Conservation (phyloP, 2,888 invertebrate genomes). For the Drosophila meridiana region DNA sequence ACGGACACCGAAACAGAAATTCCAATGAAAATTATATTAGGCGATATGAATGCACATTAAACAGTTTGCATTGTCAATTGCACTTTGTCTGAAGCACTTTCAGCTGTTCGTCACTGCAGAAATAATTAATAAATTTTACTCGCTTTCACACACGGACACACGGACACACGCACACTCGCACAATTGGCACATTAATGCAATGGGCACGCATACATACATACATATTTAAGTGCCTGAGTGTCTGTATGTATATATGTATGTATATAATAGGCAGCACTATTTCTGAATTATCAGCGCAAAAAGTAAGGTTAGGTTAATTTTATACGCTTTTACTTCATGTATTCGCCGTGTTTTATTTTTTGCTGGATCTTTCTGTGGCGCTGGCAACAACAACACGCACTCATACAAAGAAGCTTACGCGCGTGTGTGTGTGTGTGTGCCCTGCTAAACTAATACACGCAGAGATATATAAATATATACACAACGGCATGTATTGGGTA, state of each 20-base stretch:
- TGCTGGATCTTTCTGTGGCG: slow-evolving; percentile 78
- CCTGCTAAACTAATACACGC: slow-evolving; percentile 22
- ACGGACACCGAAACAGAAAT: slow-evolving; percentile 26
- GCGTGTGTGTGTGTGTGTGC: slow-evolving; percentile 35
- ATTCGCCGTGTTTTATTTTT: slow-evolving; percentile 70
- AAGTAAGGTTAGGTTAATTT: slow-evolving; percentile 79
- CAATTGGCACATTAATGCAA: slow-evolving; percentile 19
- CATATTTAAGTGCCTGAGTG: slow-evolving; percentile 16
- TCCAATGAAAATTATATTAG: slow-evolving; percentile 27
- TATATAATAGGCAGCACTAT: slow-evolving; percentile 61
- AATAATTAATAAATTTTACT: slow-evolving; percentile 59
- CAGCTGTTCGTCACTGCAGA: slow-evolving; percentile 35
- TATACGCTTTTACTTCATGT: slow-evolving; percentile 67
- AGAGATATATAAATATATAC: slow-evolving; percentile 30
- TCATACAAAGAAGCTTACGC: slow-evolving; percentile 27
- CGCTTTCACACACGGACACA: slow-evolving; percentile 33
- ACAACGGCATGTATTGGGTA: slow-evolving; percentile 70
- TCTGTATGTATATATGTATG: slow-evolving; percentile 25
- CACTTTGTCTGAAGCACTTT: slow-evolving; percentile 4
- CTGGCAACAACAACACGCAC: slow-evolving; percentile 58
- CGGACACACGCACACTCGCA: slow-evolving; percentile 3
- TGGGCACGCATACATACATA: slow-evolving; percentile 16
- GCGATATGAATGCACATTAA: slow-evolving; percentile 27
- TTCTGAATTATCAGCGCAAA: slow-evolving; percentile 77
- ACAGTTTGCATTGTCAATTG: slow-evolving; percentile 11